These are phyloP conservation scores for Tetropium fuscum DNA, from an alignment of 2,888 invertebrate genomes.

Conservation along the genomic window DNA sequence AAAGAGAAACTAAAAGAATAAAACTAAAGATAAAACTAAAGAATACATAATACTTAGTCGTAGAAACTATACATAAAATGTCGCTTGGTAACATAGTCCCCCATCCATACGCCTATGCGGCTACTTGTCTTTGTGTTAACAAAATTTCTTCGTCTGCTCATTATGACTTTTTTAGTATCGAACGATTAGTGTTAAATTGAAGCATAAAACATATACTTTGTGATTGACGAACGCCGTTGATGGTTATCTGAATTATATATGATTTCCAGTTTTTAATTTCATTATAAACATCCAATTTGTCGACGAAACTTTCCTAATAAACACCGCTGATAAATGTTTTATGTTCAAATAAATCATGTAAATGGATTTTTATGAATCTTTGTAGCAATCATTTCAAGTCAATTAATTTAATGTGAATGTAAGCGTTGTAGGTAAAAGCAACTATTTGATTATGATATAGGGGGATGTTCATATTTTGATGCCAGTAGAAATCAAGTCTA, in stretches of 20 bases:
- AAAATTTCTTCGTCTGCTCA: not conserved
- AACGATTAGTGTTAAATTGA: not conserved
- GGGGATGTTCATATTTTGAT: too few species aligned
- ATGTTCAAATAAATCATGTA: slow-evolving; percentile 8
- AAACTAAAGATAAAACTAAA: too few species aligned
- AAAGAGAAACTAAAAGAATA: too few species aligned
- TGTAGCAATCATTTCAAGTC: slow-evolving; percentile 1
- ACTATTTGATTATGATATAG: too few species aligned
- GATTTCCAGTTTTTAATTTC: slow-evolving; percentile 11
- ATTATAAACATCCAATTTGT: slow-evolving; percentile 14
- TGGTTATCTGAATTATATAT: slow-evolving; percentile 9
- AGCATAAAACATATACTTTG: slow-evolving; percentile 8
- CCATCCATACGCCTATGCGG: not conserved
- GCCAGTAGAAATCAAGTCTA: too few species aligned
- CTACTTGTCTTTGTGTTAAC: not conserved
- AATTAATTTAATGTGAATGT: slow-evolving; percentile 12
- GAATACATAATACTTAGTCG: too few species aligned
- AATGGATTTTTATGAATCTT: slow-evolving; percentile 9
- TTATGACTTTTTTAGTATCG: slow-evolving; percentile 7
- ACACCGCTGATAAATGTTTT: slow-evolving; percentile 9
- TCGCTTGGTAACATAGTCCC: too few species aligned
- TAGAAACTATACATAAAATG: too few species aligned
- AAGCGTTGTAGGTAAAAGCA: too few species aligned
- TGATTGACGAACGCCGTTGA: slow-evolving; percentile 7
- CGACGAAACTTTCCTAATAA: slow-evolving; percentile 10